Conservation (phyloP, 2,797 vertebrate genomes). For the Mormyrus hasselquistii region DNA sequence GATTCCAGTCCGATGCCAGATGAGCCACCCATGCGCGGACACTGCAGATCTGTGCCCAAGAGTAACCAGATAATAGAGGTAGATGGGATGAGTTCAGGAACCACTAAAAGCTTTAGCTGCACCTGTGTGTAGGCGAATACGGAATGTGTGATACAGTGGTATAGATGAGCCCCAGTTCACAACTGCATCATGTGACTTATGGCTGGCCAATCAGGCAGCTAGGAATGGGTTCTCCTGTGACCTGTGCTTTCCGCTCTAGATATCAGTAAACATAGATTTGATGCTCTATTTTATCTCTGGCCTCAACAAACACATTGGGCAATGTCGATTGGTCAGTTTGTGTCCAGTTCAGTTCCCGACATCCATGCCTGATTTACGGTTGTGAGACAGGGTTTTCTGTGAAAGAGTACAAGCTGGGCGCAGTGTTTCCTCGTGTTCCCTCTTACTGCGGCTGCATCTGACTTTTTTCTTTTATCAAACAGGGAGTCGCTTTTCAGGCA, state of each 20-base stretch:
- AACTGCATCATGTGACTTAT: not conserved
- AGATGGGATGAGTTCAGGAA: not conserved
- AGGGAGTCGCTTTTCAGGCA: not conserved
- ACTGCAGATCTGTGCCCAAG: not conserved
- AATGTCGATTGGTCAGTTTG: not conserved
- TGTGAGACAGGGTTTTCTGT: not conserved
- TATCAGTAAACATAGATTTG: not conserved
- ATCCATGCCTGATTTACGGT: not conserved
- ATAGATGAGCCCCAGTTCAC: not conserved
- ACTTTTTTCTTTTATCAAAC: not conserved
- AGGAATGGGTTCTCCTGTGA: not conserved
- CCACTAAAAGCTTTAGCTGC: not conserved
- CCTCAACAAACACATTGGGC: not conserved
- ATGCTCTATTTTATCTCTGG: not conserved
- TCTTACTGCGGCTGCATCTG: not conserved
- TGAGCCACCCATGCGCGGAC: not conserved
- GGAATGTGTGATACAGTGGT: not conserved
- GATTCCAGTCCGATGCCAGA: not conserved
- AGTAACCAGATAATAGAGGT: not conserved
- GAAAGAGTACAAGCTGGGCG: not conserved
- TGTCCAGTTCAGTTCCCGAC: not conserved
- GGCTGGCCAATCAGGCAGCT: not conserved
- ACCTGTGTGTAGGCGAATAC: not conserved
- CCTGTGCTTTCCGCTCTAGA: not conserved
- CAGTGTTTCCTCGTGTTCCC: not conserved